Evolutionary conservation across 2,797 vertebrate genomes (phyloP).

Genomic region (Uromys caudimaculatus): DNA sequence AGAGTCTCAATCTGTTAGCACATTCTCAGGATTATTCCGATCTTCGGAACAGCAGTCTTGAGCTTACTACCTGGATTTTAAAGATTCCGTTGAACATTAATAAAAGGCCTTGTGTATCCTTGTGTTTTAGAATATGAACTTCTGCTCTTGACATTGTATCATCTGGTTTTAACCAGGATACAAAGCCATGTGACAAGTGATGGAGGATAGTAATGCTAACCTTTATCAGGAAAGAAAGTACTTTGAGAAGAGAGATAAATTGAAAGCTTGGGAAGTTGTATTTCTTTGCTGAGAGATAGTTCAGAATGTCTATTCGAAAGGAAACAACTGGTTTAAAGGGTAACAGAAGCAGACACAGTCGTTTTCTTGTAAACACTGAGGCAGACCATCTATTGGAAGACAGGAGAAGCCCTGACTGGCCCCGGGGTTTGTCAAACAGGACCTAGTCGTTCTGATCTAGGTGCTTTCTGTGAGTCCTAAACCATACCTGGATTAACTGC

Average conservation of each 20-base stretch:
- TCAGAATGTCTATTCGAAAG: slow-evolving; percentile 26
- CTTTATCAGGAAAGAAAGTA: not conserved
- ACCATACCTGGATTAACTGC: not conserved
- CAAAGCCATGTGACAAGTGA: not conserved
- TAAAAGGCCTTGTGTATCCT: slow-evolving; percentile 27
- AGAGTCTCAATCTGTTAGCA: slow-evolving; percentile 42
- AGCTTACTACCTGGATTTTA: slow-evolving; percentile 34
- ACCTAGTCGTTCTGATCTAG: not conserved
- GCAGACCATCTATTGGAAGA: not conserved
- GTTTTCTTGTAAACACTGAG: not conserved
- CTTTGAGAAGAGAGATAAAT: not conserved
- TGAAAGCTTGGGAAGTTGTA: not conserved
- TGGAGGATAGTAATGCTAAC: not conserved
- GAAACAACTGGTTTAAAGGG: not conserved
- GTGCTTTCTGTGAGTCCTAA: not conserved
- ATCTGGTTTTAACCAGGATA: slow-evolving; percentile 53
- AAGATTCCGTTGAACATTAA: not conserved
- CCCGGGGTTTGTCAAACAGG: not conserved
- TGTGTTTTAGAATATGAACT: slow-evolving; percentile 55
- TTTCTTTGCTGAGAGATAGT: slow-evolving; percentile 1
- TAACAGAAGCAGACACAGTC: not conserved
- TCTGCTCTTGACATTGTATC: slow-evolving; percentile 10
- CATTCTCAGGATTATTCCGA: not conserved
- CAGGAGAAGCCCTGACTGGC: not conserved
- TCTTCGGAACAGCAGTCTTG: slow-evolving; percentile 39